Conservation (phyloP, 2,113 vertebrate genomes). For the Callospermophilus lateralis region DNA sequence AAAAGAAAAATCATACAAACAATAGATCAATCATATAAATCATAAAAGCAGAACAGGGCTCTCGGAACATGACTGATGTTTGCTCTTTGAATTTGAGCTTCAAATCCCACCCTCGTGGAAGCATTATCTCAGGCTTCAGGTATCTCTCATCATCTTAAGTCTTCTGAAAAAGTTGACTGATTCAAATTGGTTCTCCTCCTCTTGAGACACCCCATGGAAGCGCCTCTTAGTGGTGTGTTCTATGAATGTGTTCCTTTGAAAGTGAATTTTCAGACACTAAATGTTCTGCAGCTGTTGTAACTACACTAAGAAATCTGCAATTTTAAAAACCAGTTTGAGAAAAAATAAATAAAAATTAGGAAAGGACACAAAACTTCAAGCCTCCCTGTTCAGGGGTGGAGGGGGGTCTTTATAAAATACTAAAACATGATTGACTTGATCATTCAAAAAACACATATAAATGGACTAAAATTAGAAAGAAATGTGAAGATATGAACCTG, state of each 20-base stretch:
- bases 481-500: neutral
- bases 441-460: neutral
- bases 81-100: neutral
- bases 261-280: constrained; percentile 33
- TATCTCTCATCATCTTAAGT: neutral
- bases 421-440: neutral
- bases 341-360: neutral
- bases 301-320: neutral
- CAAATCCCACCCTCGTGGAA: neutral
- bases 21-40: neutral
- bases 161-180: neutral
- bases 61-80: neutral
- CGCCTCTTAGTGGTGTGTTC: neutral
- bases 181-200: neutral
- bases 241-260: neutral
- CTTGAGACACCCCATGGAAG: neutral
- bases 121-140: neutral
- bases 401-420: constrained; percentile 4
- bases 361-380: neutral
- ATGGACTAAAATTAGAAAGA: neutral
- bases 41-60: neutral
- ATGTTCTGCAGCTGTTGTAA: neutral
- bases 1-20: neutral
- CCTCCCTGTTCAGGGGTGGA: neutral
- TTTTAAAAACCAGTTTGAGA: neutral